phyloP scores from a whole-genome alignment of 2,113 vertebrate species.

The Pomatorhinus ruficollis region DNA sequence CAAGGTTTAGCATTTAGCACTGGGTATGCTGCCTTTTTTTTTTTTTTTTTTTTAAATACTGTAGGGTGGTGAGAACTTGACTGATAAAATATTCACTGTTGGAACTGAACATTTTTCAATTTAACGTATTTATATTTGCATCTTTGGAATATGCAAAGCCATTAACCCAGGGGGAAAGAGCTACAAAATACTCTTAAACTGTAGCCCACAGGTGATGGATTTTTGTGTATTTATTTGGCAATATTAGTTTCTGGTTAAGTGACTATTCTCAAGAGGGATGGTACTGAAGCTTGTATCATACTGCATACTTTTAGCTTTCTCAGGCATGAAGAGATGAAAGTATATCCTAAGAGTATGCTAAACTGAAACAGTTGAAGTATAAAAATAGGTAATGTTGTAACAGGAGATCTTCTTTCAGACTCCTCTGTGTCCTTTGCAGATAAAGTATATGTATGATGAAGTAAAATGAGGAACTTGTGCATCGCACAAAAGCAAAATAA shows the following conservation, averaged over 20 bases:
- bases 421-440: background rate
- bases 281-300: background rate
- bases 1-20: background rate
- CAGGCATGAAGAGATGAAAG: background rate
- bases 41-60: background rate
- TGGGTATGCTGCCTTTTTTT: background rate
- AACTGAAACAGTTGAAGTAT: constrained; percentile 21
- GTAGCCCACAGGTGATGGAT: background rate
- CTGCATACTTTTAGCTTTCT: background rate
- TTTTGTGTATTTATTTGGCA: background rate
- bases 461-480: background rate
- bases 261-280: background rate
- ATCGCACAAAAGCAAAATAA: background rate
- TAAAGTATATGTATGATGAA: background rate
- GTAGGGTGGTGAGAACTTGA: background rate
- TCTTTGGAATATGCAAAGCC: background rate
- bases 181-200: background rate
- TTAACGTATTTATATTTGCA: background rate
- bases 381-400: background rate
- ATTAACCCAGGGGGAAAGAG: background rate
- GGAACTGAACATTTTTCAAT: background rate
- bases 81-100: background rate
- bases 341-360: constrained; percentile 19
- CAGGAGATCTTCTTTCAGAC: background rate
- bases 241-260: background rate